A percentile compares a stretch with the other conserved stretches of the same genome.
Conservation (phyloP, 2,888 invertebrate genomes). For the Keiferia lycopersicella region DNA sequence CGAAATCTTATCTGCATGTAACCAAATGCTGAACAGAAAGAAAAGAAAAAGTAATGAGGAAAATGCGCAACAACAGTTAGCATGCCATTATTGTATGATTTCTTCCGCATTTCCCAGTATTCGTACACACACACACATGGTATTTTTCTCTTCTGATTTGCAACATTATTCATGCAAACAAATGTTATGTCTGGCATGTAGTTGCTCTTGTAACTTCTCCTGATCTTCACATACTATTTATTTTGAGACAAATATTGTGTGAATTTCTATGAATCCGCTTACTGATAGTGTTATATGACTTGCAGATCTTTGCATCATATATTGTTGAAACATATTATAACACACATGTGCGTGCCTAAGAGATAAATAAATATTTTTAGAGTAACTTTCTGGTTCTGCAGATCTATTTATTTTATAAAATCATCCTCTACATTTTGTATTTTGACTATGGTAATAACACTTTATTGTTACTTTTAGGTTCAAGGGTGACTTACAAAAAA, state of each 20-base stretch:
- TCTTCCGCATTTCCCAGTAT: constrained; percentile 6
- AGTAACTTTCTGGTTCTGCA: no score
- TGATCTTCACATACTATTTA: neutral
- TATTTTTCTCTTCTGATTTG: neutral
- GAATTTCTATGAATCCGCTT: no score
- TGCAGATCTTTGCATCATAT: no score
- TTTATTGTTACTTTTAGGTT: neutral
- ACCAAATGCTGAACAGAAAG: neutral
- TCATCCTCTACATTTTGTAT: neutral
- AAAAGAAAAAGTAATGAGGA: constrained; percentile 4
- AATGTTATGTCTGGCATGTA: neutral
- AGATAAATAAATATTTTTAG: no score
- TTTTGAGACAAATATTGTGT: neutral
- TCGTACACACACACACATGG: neutral
- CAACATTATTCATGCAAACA: neutral
- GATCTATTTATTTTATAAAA: no score
- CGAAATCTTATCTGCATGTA: neutral
- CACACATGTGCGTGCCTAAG: no score
- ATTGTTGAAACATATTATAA: no score
- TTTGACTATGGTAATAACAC: neutral
- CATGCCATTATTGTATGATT: neutral
- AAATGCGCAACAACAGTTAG: constrained; percentile 3
- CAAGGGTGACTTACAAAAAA: neutral
- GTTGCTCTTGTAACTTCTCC: no score
- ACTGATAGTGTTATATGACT: no score